Percentiles rank a stretch among this genome's conserved stretches.
These are phyloP conservation scores for Rosalia funebris DNA, from an alignment of 2,888 invertebrate genomes.

Conservation along the genomic window DNA sequence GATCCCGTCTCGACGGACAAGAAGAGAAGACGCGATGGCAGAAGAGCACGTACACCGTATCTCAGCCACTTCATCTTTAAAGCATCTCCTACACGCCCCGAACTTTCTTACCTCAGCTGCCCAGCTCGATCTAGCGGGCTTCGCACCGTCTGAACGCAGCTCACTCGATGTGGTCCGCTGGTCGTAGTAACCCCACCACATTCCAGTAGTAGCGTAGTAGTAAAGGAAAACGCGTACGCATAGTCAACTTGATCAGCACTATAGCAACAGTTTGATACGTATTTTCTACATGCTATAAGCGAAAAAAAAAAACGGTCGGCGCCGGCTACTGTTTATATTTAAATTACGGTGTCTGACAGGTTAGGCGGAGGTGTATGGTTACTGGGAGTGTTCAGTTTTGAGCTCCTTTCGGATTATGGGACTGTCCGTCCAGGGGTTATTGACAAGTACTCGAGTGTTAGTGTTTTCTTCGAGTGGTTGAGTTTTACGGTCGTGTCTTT, in stretches of 20 bases:
- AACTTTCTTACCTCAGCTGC: constrained; percentile 60
- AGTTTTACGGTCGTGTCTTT: constrained; percentile 9
- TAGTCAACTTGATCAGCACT: constrained; percentile 39
- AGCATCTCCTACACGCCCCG: constrained; percentile 61
- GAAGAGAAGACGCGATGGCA: constrained; percentile 24
- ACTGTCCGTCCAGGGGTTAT: constrained; percentile 10
- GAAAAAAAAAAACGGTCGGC: constrained; percentile 30
- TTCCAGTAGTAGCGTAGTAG: constrained; percentile 60
- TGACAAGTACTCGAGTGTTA: constrained; percentile 20
- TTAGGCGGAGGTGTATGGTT: constrained; percentile 23
- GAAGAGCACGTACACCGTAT: constrained; percentile 28
- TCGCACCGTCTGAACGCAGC: constrained; percentile 35
- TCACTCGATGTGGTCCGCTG: constrained; percentile 49
- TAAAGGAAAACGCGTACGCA: constrained; percentile 46
- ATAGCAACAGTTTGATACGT: constrained; percentile 44
- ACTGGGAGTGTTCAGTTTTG: constrained; percentile 2
- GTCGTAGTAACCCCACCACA: constrained; percentile 62
- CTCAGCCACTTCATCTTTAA: constrained; percentile 42
- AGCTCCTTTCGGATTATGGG: background rate
- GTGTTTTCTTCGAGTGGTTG: constrained; percentile 18
- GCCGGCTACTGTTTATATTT: constrained; percentile 44
- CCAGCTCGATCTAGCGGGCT: constrained; percentile 41
- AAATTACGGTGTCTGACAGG: constrained; percentile 33
- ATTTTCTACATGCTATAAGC: constrained; percentile 32
- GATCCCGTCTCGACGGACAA: constrained; percentile 10